phyloP scores from a whole-genome alignment of 2,888 invertebrate species.

The Smittia aterrima region DNA sequence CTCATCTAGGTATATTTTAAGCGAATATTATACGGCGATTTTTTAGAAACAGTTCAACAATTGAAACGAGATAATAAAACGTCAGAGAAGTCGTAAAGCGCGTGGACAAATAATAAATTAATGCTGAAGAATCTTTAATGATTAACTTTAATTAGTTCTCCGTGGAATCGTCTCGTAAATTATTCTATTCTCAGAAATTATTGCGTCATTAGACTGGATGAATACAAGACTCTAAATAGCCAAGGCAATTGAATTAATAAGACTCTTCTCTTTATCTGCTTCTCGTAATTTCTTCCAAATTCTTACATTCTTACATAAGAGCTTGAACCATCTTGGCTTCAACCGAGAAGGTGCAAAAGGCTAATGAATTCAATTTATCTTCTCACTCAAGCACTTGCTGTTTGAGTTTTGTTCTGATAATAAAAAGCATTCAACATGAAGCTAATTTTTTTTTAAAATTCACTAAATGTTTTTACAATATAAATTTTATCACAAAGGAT shows the following conservation, averaged over 20 bases:
- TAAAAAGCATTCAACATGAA: neutral
- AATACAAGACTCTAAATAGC: slow-evolving; percentile 4
- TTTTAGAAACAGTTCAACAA: neutral
- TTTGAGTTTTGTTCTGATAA: neutral
- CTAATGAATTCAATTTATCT: slow-evolving; percentile 24
- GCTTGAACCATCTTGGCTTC: neutral
- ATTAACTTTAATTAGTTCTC: neutral
- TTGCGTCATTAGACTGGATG: neutral
- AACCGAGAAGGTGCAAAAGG: neutral
- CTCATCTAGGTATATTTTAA: too few species aligned
- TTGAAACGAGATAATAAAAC: neutral
- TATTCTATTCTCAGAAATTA: neutral
- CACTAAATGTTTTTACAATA: neutral
- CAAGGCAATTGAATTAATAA: slow-evolving; percentile 5
- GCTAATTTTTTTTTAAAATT: neutral
- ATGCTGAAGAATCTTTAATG: neutral
- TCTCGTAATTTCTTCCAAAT: neutral
- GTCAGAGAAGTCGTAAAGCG: neutral
- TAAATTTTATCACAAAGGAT: too few species aligned
- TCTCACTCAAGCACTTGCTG: neutral
- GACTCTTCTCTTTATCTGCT: neutral
- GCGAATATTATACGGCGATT: neutral
- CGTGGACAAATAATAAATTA: neutral
- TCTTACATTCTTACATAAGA: neutral
- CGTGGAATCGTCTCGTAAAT: neutral